A percentile compares a stretch with the other conserved stretches of the same genome.
Conservation (phyloP, 2,113 vertebrate species). For the Acinonyx jubatus region DNA sequence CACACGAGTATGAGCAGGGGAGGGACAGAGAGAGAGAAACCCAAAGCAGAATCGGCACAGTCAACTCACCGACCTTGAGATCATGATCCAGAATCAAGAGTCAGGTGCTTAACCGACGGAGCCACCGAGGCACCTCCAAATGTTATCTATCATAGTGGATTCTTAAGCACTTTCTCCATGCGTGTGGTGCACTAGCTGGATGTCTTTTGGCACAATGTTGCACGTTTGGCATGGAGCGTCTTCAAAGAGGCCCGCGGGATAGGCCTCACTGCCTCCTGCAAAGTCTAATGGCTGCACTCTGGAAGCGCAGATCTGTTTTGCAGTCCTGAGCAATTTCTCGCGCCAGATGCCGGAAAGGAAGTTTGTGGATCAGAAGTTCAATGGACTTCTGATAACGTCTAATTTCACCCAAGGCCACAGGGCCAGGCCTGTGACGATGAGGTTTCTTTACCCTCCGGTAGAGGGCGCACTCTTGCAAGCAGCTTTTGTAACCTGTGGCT, state of each 20-base stretch:
- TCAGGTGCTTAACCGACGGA: too few relatives aligned
- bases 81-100: too few relatives aligned
- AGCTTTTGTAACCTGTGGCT: too few relatives aligned
- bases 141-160: background rate
- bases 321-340: constrained; percentile 92
- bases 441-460: background rate
- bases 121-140: too few relatives aligned
- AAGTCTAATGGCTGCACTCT: constrained; percentile 91
- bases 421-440: background rate
- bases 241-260: background rate
- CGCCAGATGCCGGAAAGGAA: constrained; percentile 90
- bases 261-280: constrained; percentile 82
- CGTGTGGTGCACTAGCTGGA: background rate
- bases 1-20: too few relatives aligned
- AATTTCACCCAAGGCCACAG: constrained; percentile 87
- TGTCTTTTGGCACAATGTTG: background rate
- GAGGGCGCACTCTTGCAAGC: background rate
- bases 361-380: constrained; percentile 90
- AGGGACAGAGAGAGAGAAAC: too few relatives aligned
- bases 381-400: constrained; percentile 91
- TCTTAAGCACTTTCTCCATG: background rate
- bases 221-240: background rate
- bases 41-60: too few relatives aligned
- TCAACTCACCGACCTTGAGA: too few relatives aligned
- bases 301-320: constrained; percentile 92